Percentiles rank a stretch among this genome's conserved stretches.
Evolutionary conservation across 1,140 invertebrate genomes (phyloP).

Genomic region (Uloborus diversus): DNA sequence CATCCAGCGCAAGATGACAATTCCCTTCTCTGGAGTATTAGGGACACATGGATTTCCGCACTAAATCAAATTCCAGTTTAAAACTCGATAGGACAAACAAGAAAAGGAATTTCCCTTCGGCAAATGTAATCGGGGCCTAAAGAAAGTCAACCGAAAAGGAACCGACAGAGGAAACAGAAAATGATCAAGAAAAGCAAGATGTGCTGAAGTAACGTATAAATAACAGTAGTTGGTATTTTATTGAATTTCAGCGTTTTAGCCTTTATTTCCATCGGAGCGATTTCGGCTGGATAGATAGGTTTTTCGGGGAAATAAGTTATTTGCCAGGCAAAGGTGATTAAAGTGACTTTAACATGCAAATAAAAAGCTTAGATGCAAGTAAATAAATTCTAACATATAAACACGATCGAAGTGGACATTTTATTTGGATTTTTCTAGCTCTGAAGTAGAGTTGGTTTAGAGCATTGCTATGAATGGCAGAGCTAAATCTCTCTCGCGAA

Average conservation of each 20-base stretch:
- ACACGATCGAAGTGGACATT: no score
- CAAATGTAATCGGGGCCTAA: neutral
- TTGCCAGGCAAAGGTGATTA: no score
- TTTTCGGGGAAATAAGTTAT: no score
- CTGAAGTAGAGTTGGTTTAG: no score
- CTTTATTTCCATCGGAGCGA: neutral
- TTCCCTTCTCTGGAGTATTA: neutral
- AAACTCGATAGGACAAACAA: conserved; percentile 24
- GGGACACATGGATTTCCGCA: neutral
- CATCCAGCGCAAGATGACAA: neutral
- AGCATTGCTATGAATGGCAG: no score
- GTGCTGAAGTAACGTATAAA: neutral
- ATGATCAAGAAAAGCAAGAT: neutral
- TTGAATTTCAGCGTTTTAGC: no score
- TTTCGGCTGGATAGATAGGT: no score
- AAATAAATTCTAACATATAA: no score
- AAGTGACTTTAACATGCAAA: no score
- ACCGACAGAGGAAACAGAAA: neutral
- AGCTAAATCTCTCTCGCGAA: no score
- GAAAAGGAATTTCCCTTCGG: neutral
- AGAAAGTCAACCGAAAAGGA: neutral
- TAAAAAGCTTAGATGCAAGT: no score
- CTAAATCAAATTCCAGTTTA: conserved; percentile 24
- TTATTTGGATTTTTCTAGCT: no score
- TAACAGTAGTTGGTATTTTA: neutral